Conservation (phyloP, 2,113 vertebrate species). For the Pipa parva region DNA sequence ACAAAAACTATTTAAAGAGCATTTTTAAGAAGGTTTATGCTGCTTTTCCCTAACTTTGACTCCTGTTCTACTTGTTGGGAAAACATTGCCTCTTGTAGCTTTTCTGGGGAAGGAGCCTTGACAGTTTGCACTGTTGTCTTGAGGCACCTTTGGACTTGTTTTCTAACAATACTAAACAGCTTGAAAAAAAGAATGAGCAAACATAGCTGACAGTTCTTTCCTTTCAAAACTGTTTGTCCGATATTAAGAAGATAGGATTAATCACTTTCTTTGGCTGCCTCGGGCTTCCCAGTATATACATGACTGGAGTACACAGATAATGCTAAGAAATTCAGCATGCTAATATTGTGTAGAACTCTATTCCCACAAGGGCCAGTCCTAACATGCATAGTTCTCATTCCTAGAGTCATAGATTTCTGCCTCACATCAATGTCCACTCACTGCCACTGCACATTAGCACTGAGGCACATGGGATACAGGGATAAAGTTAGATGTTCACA, state of each 20-base stretch:
- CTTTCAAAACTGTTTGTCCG: not conserved
- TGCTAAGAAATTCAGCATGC: constrained; percentile 15
- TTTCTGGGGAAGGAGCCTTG: too few relatives aligned
- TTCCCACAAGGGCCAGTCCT: constrained; percentile 21
- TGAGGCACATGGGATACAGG: not conserved
- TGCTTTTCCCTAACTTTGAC: too few relatives aligned
- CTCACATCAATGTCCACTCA: constrained; percentile 22
- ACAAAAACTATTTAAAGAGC: too few relatives aligned
- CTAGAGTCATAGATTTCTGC: too few relatives aligned
- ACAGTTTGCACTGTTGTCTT: not conserved
- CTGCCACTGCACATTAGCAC: constrained; percentile 3
- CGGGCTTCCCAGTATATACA: constrained; percentile 5
- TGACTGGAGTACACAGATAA: constrained; percentile 17
- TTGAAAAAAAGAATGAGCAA: not conserved
- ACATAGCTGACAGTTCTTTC: not conserved
- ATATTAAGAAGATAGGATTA: constrained; percentile 8
- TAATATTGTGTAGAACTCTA: not conserved
- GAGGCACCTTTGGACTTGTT: not conserved
- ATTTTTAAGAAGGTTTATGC: too few relatives aligned
- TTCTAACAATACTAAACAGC: not conserved
- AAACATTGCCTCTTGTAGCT: too few relatives aligned
- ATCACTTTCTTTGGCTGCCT: constrained; percentile 5
- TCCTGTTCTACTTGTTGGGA: too few relatives aligned
- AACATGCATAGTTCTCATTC: constrained; percentile 5
- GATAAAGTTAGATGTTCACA: too few relatives aligned